Evolutionary conservation across 2,113 vertebrate species (phyloP).

Genomic region (Pseudonaja textilis): DNA sequence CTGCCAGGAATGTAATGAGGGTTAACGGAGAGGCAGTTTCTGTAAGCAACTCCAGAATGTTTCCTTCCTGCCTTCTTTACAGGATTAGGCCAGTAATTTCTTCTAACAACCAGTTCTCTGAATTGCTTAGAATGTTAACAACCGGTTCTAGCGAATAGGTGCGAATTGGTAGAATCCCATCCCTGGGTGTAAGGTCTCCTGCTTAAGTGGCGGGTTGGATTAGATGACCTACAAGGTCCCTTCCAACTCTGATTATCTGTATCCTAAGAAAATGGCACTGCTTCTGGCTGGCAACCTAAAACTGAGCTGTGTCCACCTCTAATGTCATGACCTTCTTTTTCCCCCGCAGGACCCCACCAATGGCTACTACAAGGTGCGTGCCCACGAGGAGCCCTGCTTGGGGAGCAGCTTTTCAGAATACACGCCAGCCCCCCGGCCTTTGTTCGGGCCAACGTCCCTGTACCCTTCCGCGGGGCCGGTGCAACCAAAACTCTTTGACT

Average conservation of each 20-base stretch:
- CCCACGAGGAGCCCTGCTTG: constrained; percentile 77
- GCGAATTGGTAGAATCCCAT: too few relatives aligned
- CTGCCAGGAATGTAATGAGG: too few relatives aligned
- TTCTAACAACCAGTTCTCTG: too few relatives aligned
- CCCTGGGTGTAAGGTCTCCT: too few relatives aligned
- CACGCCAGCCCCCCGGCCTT: constrained; percentile 71
- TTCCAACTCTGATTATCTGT: background rate
- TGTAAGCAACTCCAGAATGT: too few relatives aligned
- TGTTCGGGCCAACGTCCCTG: constrained; percentile 70
- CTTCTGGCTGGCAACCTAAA: background rate
- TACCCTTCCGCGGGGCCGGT: constrained; percentile 67
- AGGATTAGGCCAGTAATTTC: too few relatives aligned
- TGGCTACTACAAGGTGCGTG: constrained; percentile 89
- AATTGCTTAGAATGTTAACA: too few relatives aligned
- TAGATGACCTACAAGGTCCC: too few relatives aligned
- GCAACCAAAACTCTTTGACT: constrained; percentile 80
- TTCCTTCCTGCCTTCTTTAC: too few relatives aligned
- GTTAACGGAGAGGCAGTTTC: too few relatives aligned
- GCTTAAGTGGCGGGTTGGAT: too few relatives aligned
- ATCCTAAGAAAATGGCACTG: background rate
- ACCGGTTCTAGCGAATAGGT: too few relatives aligned
- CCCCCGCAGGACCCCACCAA: constrained; percentile 83
- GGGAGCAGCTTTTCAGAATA: constrained; percentile 80
- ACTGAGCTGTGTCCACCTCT: background rate
- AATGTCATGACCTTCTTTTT: background rate